Evolutionary conservation across 1,140 invertebrate genomes (phyloP).

Genomic region (Aphidius ervi): DNA sequence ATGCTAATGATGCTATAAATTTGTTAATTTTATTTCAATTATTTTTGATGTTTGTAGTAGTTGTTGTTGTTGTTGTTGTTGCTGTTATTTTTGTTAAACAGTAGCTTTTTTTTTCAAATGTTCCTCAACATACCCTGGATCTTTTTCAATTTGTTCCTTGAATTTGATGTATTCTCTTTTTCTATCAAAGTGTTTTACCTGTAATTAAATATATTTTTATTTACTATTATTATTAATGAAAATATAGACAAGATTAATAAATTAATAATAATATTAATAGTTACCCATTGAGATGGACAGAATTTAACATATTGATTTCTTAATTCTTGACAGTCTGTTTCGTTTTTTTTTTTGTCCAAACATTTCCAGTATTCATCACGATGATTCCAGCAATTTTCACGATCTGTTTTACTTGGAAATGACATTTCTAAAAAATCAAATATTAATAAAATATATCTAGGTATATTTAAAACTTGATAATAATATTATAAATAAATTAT

Average conservation of each 20-base stretch:
- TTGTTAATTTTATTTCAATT: too few relatives aligned
- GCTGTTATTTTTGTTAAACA: too few relatives aligned
- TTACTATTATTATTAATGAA: conserved; percentile 3
- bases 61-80: too few relatives aligned
- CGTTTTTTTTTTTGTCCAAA: conserved; percentile 65
- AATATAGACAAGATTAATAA: not conserved
- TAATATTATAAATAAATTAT: too few relatives aligned
- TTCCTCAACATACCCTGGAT: conserved; percentile 70
- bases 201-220: conserved; percentile 22
- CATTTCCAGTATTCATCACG: conserved; percentile 89
- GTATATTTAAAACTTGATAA: too few relatives aligned
- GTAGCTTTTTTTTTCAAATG: conserved; percentile 25
- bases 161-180: conserved; percentile 84
- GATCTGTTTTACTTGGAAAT: conserved; percentile 76
- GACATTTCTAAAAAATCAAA: conserved; percentile 60
- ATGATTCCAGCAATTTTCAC: conserved; percentile 77
- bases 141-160: conserved; percentile 80
- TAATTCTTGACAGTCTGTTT: conserved; percentile 64
- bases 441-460: too few relatives aligned
- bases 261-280: conserved; percentile 23
- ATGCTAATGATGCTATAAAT: too few relatives aligned
- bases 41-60: too few relatives aligned
- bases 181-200: conserved; percentile 91
- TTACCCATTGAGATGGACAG: conserved; percentile 82
- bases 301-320: conserved; percentile 75